These are phyloP conservation scores for Napeogenes inachia DNA, from an alignment of 2,888 invertebrate genomes.

Conservation along the genomic window DNA sequence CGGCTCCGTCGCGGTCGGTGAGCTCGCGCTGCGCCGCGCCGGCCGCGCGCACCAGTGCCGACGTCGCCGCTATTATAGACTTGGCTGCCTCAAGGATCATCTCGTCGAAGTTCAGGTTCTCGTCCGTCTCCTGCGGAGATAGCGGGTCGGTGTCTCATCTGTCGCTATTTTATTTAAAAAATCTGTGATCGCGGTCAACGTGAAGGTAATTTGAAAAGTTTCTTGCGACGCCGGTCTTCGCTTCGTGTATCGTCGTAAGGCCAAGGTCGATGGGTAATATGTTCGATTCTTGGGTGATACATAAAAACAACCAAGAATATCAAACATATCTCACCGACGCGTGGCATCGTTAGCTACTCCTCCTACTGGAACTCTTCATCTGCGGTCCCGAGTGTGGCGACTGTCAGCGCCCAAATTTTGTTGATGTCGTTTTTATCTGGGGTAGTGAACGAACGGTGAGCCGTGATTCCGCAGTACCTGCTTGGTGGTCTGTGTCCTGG, in stretches of 20 bases:
- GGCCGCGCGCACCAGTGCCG: slow-evolving; percentile 96
- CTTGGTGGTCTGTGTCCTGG: slow-evolving; percentile 87
- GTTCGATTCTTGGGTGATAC: slow-evolving; percentile 99
- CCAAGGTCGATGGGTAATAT: slow-evolving; percentile 92
- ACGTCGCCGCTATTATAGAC: slow-evolving; percentile 97
- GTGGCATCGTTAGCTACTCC: slow-evolving; percentile 35
- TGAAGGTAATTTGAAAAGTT: no score
- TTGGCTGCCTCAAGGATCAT: slow-evolving; percentile 99
- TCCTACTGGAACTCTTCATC: slow-evolving; percentile 12
- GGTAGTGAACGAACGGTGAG: neutral
- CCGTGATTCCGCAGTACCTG: neutral
- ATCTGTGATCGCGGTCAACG: no score
- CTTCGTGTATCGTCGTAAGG: neutral
- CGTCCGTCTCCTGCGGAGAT: slow-evolving; percentile 86
- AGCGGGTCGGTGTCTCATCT: neutral
- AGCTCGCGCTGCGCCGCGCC: slow-evolving; percentile 97
- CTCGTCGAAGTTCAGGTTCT: slow-evolving; percentile 98
- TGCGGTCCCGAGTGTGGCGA: no score
- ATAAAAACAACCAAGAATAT: slow-evolving; percentile 99
- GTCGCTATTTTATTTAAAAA: no score
- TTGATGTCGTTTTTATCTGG: neutral
- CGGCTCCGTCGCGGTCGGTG: slow-evolving; percentile 79
- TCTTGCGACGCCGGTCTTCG: no score
- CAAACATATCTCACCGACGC: slow-evolving; percentile 98
- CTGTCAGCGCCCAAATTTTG: neutral